Base-by-base conservation (phyloP, 2,113 vertebrate species). In the Eleginops maclovinus region DNA sequence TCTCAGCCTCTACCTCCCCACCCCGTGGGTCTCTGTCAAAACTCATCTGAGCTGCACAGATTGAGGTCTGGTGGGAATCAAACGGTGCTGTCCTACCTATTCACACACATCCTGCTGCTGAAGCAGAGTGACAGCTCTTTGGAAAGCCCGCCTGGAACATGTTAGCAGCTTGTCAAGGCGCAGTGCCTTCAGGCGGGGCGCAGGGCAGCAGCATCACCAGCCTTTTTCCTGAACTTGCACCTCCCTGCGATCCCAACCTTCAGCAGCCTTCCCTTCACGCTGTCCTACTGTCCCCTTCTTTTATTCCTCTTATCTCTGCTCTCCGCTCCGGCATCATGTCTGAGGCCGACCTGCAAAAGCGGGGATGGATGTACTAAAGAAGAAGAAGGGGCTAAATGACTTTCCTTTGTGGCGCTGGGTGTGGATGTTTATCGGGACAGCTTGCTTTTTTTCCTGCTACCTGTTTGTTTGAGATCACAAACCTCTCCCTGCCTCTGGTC, bases 381-480 rank as follows among this genome's bases (percentile, higher is more conserved):
- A 84, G 77, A 81, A 77, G n/a, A n/a, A n/a, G n/a, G 54, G 61
- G 81, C 73, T 77, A 78, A 88, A 89, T 75, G 65, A 83, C 80
- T 89, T 88, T 87, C 72, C 84, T 73, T 89, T 75, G 71, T 77
- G 5, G 78, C 83, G 71, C 47, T 44, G 74, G 78, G 80, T 62
- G 65, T 51, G 75, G 87, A 83, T 81, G 76, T 88, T 91, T 90
- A 88, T 91, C 85, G 47, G 54, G 61, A 31, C 73, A 71, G 73
- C 73, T 58, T 40, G 74, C 62, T n/a, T 64, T 60, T 73, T 40
- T 2, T n/a, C n/a, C 63, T 17, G 0, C 51, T 75, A 67, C 70
- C 71, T 80, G 72, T 83, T 36, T 81, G 63, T 75, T 69, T 73
- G 53, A 68, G 60, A 88, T 81, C 72, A 77, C 60, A 72, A 53